phyloP scores from a whole-genome alignment of 2,113 vertebrate species.

The Eulemur rufifrons region DNA sequence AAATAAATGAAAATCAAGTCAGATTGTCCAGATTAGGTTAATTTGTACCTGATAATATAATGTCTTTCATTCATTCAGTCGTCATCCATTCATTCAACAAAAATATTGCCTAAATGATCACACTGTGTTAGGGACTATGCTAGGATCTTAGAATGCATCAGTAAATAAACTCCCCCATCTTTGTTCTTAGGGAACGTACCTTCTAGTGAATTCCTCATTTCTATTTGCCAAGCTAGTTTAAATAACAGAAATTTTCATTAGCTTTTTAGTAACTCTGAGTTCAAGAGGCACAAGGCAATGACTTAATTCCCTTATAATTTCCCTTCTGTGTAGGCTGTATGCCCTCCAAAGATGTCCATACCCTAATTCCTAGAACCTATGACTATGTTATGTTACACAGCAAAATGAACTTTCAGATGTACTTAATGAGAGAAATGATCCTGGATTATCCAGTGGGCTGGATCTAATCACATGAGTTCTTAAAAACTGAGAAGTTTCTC shows the following conservation, averaged over 20 bases:
- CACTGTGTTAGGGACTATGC: neutral
- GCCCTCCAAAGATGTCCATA: neutral
- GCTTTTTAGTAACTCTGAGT: neutral
- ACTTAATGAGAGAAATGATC: neutral
- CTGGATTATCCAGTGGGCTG: neutral
- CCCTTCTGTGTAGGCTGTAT: neutral
- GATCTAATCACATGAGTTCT: neutral
- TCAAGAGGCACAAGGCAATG: neutral
- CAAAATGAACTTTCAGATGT: neutral
- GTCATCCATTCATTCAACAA: neutral
- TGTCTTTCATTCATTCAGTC: neutral
- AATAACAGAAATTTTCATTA: slow-evolving; percentile 3
- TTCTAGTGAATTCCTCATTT: slow-evolving; percentile 18
- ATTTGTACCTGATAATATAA: neutral
- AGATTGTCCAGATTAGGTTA: neutral
- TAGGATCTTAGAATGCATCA: neutral
- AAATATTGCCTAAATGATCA: neutral
- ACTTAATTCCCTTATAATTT: neutral
- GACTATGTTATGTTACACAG: neutral
- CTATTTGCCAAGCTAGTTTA: neutral
- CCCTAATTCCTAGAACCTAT: neutral
- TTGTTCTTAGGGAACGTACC: neutral
- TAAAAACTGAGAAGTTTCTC: neutral
- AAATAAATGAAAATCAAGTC: neutral
- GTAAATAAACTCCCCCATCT: neutral